phyloP scores from a whole-genome alignment of 2,113 vertebrate species.

The Dipodomys spectabilis region DNA sequence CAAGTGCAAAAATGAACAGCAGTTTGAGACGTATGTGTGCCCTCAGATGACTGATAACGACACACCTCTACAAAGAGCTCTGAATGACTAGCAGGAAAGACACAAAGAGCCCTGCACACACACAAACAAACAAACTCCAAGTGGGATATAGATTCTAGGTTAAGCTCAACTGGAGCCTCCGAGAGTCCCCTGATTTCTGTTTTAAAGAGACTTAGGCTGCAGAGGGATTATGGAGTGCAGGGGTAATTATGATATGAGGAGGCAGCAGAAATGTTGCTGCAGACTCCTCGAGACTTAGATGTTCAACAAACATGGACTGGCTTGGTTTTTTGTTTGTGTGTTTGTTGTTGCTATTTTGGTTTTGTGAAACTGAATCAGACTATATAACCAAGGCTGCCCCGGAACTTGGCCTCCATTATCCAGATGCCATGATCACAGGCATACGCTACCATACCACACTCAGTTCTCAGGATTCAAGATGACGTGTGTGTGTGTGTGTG shows the following conservation, averaged over 20 bases:
- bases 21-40: constrained; percentile 5
- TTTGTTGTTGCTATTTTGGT: too few species aligned
- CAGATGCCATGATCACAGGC: too few species aligned
- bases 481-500: too few species aligned
- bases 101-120: neutral
- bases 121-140: neutral
- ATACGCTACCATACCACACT: too few species aligned
- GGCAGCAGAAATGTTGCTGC: neutral
- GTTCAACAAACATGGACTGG: neutral
- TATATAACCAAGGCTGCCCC: too few species aligned
- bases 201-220: constrained; percentile 31
- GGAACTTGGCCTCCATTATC: too few species aligned
- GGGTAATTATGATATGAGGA: neutral
- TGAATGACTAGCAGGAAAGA: constrained; percentile 37
- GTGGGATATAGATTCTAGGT: constrained; percentile 43
- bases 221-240: neutral
- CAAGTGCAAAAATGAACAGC: constrained; percentile 29
- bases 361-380: too few species aligned
- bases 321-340: neutral
- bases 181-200: neutral
- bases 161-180: neutral
- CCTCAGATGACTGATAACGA: neutral
- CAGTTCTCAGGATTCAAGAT: too few species aligned
- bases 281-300: neutral
- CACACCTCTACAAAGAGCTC: neutral